Conservation (phyloP, 1,140 invertebrate genomes). For the Acyrthosiphon pisum region DNA sequence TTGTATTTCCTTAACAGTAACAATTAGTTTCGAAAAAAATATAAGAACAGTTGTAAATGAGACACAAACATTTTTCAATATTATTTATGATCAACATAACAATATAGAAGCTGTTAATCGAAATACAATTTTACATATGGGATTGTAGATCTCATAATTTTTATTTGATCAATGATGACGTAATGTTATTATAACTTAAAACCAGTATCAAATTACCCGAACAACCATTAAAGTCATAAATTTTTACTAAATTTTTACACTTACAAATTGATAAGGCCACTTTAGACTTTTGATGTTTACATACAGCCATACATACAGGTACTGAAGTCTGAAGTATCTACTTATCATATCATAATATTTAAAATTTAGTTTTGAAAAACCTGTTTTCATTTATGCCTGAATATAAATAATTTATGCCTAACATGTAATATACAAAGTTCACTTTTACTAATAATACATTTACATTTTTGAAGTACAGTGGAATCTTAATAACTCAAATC, state of each 20-base stretch:
- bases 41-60: background rate
- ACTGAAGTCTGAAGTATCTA: too few relatives aligned
- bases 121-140: background rate
- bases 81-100: background rate
- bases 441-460: background rate
- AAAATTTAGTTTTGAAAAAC: background rate
- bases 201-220: background rate
- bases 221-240: too few relatives aligned
- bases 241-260: too few relatives aligned
- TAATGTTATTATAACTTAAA: background rate
- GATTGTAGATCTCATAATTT: background rate
- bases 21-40: too few relatives aligned
- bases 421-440: background rate
- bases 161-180: background rate
- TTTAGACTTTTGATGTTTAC: background rate
- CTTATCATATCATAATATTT: too few relatives aligned
- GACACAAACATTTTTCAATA: background rate
- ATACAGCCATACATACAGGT: background rate
- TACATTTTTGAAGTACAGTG: background rate
- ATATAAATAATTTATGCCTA: too few relatives aligned
- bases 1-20: background rate
- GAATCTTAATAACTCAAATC: too few relatives aligned
- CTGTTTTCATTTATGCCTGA: background rate
- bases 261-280: too few relatives aligned
- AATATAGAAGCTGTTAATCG: background rate